Evolutionary conservation across 2,113 vertebrate species (phyloP), one percentile per base, ranked within the genome.

Genomic region (Gobius niger): DNA sequence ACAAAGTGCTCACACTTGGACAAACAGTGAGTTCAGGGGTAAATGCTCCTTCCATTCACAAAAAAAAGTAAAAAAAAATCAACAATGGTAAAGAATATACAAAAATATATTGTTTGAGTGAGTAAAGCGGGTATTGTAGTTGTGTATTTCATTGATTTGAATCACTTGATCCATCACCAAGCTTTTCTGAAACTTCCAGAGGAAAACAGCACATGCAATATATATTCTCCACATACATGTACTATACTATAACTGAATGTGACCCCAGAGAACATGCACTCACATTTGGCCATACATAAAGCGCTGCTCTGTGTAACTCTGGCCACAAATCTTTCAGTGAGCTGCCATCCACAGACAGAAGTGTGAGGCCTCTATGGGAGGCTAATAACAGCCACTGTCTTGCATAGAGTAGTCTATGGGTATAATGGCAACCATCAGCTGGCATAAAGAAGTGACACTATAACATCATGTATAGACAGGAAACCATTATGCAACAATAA

Each of bases 311-410:
- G 66, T 78, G 67, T 67, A 72, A 73, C 54, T 44, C 5, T 70
- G 65, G 57, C 75, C 67, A 70, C 79, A 86, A 81, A 86, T 85
- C 82, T 68, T 85, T 49, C 68, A 19, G 67, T 44, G 65, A 73
- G 65, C 70, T 78, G 75, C 86, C 82, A 82, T 67, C 47, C 76
- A 76, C 75, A 80, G 72, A 83, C 76, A 81, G 62, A 64, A 64
- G 78, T 75, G 77, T 72, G 68, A 71, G 82, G 77, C 69, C 72
- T 73, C 69, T 18, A 73, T 79, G 80, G 82, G 72, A 46, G 51
- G 44, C 79, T 84, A 80, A 83, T 87, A 87, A 86, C 84, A 87
- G 75, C 50, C 72, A 73, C 68, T 44, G 76, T 72, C 72, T 75
- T 72, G 70, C 72, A 59, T 70, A 65, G 65, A 78, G 54, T 71